Conservation (phyloP, 1,140 invertebrate species). For the Halesus radiatus region DNA sequence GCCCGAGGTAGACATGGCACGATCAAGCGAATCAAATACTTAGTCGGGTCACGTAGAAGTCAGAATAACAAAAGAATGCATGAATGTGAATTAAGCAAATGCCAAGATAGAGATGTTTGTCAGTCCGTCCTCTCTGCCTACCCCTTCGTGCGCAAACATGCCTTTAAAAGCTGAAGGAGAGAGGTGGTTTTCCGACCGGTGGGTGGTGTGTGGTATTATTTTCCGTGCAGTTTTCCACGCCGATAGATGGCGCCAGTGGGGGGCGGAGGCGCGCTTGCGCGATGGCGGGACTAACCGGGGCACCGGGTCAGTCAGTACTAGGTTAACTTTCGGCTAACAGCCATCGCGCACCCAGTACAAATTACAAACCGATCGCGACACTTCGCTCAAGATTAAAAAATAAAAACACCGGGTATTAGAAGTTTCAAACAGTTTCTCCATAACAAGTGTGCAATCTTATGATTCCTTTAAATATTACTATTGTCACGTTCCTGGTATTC, state of each 20-base stretch:
- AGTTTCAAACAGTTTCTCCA: not conserved
- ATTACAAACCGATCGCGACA: not conserved
- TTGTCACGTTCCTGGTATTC: not conserved
- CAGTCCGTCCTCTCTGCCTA: too few relatives aligned
- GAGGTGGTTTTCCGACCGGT: too few relatives aligned
- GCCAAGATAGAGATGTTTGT: too few relatives aligned
- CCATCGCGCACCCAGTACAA: not conserved
- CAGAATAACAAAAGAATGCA: too few relatives aligned
- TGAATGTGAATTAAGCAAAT: too few relatives aligned
- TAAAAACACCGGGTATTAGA: not conserved
- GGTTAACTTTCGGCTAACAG: slow-evolving; percentile 5
- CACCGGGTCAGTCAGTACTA: slow-evolving; percentile 29
- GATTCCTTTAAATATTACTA: not conserved
- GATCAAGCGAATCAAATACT: too few relatives aligned
- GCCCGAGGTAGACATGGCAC: too few relatives aligned
- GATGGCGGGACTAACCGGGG: slow-evolving; percentile 2
- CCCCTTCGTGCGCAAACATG: too few relatives aligned
- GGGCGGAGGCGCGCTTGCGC: slow-evolving; percentile 1
- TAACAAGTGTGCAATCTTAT: too few relatives aligned
- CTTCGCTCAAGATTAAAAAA: not conserved
- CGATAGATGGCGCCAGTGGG: slow-evolving; percentile 6
- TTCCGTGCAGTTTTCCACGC: not conserved
- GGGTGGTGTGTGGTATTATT: too few relatives aligned
- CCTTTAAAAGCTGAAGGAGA: too few relatives aligned
- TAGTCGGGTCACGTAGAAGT: too few relatives aligned